Evolutionary conservation across 2,113 vertebrate species (phyloP).

Genomic region (Rhabdomys dilectus): DNA sequence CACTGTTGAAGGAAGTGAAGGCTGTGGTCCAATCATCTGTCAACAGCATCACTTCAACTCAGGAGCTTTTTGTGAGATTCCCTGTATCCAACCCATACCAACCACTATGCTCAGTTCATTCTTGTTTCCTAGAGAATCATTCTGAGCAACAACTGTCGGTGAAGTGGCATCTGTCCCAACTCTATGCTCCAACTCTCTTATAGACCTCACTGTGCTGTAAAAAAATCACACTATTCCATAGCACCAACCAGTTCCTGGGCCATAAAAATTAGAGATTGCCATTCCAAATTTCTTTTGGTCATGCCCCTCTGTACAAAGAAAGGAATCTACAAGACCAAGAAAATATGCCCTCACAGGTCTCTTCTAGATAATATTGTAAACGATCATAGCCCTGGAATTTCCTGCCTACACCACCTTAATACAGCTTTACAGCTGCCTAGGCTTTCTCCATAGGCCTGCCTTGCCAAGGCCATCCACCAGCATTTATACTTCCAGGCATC

Average conservation of each 20-base stretch:
- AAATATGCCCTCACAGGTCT: not conserved
- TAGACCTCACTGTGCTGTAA: not conserved
- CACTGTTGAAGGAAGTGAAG: not conserved
- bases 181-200: not conserved
- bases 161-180: not conserved
- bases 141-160: not conserved
- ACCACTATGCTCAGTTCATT: not conserved
- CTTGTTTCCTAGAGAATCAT: not conserved
- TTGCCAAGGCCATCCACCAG: not conserved
- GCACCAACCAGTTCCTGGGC: not conserved
- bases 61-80: not conserved
- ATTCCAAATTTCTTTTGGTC: not conserved
- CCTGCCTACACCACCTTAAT: not conserved
- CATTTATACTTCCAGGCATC: not conserved
- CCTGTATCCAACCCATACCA: not conserved
- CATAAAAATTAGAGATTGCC: no score
- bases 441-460: not conserved
- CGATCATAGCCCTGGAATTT: not conserved
- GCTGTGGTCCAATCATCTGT: not conserved
- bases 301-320: not conserved
- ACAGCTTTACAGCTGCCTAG: not conserved
- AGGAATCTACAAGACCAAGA: not conserved
- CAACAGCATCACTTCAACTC: not conserved
- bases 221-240: not conserved
- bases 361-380: not conserved